Evolutionary conservation across 2,888 invertebrate genomes (phyloP), one percentile per base, ranked within the genome.

Genomic region (Scrobipalpa atriplicella): DNA sequence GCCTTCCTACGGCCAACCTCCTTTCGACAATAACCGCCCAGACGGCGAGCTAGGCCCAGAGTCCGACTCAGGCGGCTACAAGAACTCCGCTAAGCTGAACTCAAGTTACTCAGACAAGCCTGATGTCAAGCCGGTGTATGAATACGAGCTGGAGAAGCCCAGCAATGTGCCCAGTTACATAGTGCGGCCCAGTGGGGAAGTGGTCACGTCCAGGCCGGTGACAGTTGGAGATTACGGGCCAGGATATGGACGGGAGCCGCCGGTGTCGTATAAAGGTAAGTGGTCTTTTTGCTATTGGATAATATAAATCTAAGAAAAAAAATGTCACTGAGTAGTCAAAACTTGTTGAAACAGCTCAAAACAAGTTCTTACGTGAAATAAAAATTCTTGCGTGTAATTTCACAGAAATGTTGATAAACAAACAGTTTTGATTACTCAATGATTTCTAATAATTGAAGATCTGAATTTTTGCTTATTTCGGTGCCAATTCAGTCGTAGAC

Each of bases 161-260:
- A 70, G 63, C 0, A 79, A 86, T 64, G 86, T 74, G 0, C 89
- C 89, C 0, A 84, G 85, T 69, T 92, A 90, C 67, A 80, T 85
- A 10, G 76, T 81, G 0, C 77, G 80, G 16, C 89, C 89, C 0
- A 78, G 80, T 0, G 90, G 89, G 0, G 82, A 87, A 16, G 75
- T 89, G 3, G 78, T 92, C 6, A 90, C 92, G 0, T 89, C 92
- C 0, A 80, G 78, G 16, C 92, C 92, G 0, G 83, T 92, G 41
- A 75, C 83, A 0, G 77, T 92, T 18, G 82, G 85, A 0, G 87
- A 87, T 51, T 87, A 83, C 62, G 83, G 81, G 39, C 77, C 80
- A 1, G 79, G 72, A 0, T 81, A 81, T 72, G 77, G 78, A 39
- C 77, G 85, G 36, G 72, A 83, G 13, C 86, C 86, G 0, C 75